phyloP scores from a whole-genome alignment of 1,140 invertebrate genomes.

The Drosophila neocordata region DNA sequence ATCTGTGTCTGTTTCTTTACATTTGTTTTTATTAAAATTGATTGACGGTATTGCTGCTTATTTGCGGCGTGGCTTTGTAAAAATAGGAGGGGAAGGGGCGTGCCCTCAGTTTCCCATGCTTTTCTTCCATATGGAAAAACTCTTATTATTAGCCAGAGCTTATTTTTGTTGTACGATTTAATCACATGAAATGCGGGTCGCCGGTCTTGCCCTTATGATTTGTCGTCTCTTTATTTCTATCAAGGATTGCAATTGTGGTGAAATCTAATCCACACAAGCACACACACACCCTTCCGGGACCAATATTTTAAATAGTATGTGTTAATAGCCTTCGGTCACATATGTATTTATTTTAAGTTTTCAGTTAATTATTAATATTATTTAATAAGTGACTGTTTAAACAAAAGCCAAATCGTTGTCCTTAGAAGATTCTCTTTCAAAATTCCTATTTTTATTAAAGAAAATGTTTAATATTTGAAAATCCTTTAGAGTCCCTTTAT shows the following conservation, averaged over 20 bases:
- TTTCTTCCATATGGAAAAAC: slow-evolving; percentile 30
- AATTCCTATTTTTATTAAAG: too few relatives aligned
- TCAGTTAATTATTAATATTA: neutral
- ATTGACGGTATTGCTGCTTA: too few relatives aligned
- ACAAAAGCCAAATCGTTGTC: too few relatives aligned
- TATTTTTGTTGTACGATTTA: neutral
- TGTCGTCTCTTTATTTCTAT: neutral
- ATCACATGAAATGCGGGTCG: slow-evolving; percentile 24
- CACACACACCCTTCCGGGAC: neutral
- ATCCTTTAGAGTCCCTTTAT: too few relatives aligned
- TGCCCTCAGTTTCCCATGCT: too few relatives aligned
- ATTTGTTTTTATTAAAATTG: slow-evolving; percentile 26
- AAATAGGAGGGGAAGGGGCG: neutral
- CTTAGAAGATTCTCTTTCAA: too few relatives aligned
- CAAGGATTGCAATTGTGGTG: slow-evolving; percentile 25
- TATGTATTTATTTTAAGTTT: too few relatives aligned
- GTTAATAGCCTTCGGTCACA: neutral
- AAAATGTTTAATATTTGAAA: too few relatives aligned
- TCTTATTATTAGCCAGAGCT: neutral
- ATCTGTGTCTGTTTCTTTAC: neutral
- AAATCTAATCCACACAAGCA: slow-evolving; percentile 14
- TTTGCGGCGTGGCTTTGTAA: neutral
- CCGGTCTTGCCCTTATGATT: neutral
- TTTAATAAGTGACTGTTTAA: slow-evolving; percentile 2
- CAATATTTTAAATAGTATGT: neutral